Percentiles rank a stretch among this genome's conserved stretches.
These are phyloP conservation scores for Podarcis raffonei DNA, from an alignment of 2,113 vertebrate genomes.

Conservation along the genomic window DNA sequence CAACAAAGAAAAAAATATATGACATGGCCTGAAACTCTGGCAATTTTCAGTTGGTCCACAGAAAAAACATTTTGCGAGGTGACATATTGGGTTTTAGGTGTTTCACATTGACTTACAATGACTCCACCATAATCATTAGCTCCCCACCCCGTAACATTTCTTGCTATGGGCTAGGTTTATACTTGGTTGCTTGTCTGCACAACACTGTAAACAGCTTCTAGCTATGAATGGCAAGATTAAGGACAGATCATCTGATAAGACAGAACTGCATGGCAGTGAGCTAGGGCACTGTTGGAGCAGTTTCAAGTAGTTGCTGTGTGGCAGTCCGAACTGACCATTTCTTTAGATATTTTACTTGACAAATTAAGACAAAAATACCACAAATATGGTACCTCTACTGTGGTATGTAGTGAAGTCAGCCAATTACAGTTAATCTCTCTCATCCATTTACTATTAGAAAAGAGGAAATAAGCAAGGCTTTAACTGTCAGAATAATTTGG, in stretches of 20 bases:
- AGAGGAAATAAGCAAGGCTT: constrained; percentile 10
- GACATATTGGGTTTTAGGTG: background rate
- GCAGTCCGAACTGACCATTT: background rate
- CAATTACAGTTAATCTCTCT: background rate
- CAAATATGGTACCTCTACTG: background rate
- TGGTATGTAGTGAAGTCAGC: background rate
- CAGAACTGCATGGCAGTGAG: background rate
- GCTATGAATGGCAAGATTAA: background rate
- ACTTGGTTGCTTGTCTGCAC: background rate
- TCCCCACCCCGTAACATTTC: too few species aligned
- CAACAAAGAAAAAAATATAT: too few species aligned
- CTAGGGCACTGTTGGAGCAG: background rate
- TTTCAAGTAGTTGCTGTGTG: background rate
- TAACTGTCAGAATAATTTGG: background rate
- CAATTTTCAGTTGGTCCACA: too few species aligned
- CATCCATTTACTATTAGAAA: background rate
- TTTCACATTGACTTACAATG: background rate
- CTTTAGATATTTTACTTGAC: background rate
- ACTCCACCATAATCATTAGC: background rate
- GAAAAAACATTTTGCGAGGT: too few species aligned
- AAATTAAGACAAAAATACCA: background rate
- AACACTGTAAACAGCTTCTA: background rate
- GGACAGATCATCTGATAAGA: background rate
- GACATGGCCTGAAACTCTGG: too few species aligned
- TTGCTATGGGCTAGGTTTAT: too few species aligned